These are phyloP conservation scores for Bambusicola thoracicus DNA, from an alignment of 2,113 vertebrate species.

Conservation along the genomic window DNA sequence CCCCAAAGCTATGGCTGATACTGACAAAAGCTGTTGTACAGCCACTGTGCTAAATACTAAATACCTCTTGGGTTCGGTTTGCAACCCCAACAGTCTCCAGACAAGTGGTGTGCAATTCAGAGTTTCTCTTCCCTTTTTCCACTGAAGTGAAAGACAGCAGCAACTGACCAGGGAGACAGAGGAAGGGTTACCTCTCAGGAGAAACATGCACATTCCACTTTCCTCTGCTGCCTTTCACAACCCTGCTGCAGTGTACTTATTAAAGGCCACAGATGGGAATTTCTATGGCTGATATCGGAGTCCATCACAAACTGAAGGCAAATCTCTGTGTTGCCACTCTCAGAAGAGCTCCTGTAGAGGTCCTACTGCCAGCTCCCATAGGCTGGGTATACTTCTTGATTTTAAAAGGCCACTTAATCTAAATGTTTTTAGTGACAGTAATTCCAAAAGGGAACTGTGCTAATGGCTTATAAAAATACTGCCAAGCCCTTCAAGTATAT, in stretches of 20 bases:
- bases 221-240: background rate
- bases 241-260: background rate
- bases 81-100: background rate
- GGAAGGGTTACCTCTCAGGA: background rate
- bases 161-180: background rate
- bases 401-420: background rate
- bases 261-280: background rate
- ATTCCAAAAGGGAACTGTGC: background rate
- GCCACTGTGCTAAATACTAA: rapidly evolving
- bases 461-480: background rate
- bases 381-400: background rate
- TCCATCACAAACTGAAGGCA: background rate
- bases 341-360: background rate
- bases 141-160: background rate
- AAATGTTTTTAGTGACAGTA: background rate
- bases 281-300: background rate
- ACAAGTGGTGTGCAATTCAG: background rate
- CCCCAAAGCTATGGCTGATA: background rate
- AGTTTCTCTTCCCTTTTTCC: background rate
- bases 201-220: background rate
- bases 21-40: background rate
- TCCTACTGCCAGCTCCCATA: background rate
- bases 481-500: background rate
- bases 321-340: background rate
- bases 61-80: background rate